Percentiles rank a stretch among this genome's conserved stretches.
phyloP scores from a whole-genome alignment of 2,888 invertebrate genomes.

The Mactromeris polynyma region DNA sequence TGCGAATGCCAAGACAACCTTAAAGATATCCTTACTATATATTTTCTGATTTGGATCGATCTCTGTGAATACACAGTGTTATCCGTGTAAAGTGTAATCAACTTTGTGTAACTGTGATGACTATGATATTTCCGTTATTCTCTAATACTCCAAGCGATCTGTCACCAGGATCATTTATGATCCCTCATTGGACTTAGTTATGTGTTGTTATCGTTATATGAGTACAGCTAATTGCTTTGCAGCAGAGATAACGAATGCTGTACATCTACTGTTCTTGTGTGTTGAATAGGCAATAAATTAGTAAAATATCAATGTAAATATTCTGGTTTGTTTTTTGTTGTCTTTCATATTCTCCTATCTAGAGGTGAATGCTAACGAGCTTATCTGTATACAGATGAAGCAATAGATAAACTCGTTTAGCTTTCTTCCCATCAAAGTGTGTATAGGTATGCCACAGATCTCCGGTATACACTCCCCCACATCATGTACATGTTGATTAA shows the following conservation, averaged over 20 bases:
- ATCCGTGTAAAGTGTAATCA: background rate
- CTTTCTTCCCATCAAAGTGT: no score
- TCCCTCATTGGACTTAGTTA: slow-evolving; percentile 34
- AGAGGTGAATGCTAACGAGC: no score
- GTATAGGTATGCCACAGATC: no score
- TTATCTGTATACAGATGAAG: no score
- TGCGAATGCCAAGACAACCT: slow-evolving; percentile 6
- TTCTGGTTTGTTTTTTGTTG: background rate
- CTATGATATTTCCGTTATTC: background rate
- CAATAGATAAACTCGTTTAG: no score
- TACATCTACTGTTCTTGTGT: background rate
- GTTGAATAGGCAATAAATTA: slow-evolving; percentile 10
- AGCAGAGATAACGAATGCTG: background rate
- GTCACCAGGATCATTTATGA: slow-evolving; percentile 30
- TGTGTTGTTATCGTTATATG: slow-evolving; percentile 1
- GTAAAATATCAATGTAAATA: background rate
- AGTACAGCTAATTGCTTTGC: background rate
- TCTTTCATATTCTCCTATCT: background rate
- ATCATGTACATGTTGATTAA: no score
- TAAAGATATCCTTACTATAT: background rate
- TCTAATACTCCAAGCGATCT: background rate
- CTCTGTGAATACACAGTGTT: background rate
- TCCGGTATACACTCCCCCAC: no score
- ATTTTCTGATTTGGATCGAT: background rate
- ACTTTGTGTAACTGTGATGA: background rate